These are phyloP conservation scores for Hystrix cristata DNA, from an alignment of 2,113 vertebrate genomes.

Conservation along the genomic window DNA sequence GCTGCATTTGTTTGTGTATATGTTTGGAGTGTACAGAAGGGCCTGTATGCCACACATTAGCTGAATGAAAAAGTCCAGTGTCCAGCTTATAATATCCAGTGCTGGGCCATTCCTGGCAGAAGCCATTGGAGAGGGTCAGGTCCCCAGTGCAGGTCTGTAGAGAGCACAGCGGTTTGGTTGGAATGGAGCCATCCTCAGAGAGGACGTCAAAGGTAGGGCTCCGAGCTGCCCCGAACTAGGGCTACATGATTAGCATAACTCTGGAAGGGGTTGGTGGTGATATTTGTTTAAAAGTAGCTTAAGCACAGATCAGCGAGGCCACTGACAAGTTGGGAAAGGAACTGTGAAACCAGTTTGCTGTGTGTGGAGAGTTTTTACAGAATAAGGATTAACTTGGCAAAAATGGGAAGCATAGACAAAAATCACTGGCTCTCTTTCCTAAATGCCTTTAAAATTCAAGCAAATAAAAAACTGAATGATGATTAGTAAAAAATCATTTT, in stretches of 20 bases:
- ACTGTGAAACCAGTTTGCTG: neutral
- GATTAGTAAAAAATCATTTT: neutral
- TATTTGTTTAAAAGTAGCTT: neutral
- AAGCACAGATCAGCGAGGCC: neutral
- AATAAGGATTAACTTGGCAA: neutral
- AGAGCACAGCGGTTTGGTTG: neutral
- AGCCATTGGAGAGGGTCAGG: neutral
- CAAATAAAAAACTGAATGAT: neutral
- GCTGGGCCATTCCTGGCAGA: neutral
- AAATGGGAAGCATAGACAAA: neutral
- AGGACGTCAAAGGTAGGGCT: neutral
- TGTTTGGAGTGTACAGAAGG: slow-evolving; percentile 25
- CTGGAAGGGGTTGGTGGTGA: neutral
- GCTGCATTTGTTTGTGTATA: slow-evolving; percentile 52
- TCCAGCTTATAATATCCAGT: neutral
- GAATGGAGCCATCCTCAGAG: slow-evolving; percentile 1
- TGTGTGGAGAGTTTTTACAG: neutral
- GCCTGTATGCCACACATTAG: slow-evolving; percentile 38
- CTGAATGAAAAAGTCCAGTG: slow-evolving; percentile 68
- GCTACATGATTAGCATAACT: neutral
- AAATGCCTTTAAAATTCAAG: neutral
- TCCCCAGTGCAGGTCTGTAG: neutral
- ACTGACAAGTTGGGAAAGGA: neutral
- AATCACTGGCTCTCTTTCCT: neutral
- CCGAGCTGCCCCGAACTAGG: neutral